Conservation (phyloP, 2,888 invertebrate genomes). For the Orchesella flavescens region DNA sequence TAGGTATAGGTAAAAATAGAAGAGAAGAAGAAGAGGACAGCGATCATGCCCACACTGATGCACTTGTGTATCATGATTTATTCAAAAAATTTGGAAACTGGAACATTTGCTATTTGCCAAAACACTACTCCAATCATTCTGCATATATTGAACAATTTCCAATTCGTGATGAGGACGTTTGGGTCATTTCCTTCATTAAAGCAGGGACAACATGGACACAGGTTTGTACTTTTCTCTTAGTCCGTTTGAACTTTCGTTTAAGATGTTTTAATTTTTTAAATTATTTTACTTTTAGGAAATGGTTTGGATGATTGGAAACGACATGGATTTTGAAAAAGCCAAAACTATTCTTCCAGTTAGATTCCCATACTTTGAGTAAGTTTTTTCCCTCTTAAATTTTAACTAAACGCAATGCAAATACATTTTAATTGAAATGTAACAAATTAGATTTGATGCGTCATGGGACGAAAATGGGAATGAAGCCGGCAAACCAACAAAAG, state of each 20-base stretch:
- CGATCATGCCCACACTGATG: background rate
- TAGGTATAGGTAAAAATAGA: slow-evolving; percentile 11
- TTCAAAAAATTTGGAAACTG: slow-evolving; percentile 66
- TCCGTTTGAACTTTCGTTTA: too few species aligned
- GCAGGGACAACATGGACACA: slow-evolving; percentile 91
- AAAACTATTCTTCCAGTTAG: slow-evolving; percentile 79
- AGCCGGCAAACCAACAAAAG: slow-evolving; percentile 17
- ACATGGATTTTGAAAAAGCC: slow-evolving; percentile 85
- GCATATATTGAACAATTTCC: slow-evolving; percentile 74
- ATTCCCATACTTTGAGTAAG: slow-evolving; percentile 83
- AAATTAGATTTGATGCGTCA: slow-evolving; percentile 65
- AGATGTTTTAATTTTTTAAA: too few species aligned
- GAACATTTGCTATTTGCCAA: slow-evolving; percentile 69
- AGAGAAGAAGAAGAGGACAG: background rate
- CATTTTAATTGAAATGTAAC: background rate
- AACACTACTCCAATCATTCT: slow-evolving; percentile 66
- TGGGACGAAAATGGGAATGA: slow-evolving; percentile 48
- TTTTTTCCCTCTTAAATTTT: slow-evolving; percentile 30
- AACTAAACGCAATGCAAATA: slow-evolving; percentile 3
- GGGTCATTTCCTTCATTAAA: slow-evolving; percentile 74
- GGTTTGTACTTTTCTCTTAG: too few species aligned
- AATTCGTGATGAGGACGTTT: slow-evolving; percentile 76
- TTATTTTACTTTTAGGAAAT: too few species aligned
- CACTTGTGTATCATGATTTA: slow-evolving; percentile 62
- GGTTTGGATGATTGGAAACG: slow-evolving; percentile 90